Evolutionary conservation across 2,113 vertebrate genomes (phyloP).

Genomic region (Lathamus discolor): DNA sequence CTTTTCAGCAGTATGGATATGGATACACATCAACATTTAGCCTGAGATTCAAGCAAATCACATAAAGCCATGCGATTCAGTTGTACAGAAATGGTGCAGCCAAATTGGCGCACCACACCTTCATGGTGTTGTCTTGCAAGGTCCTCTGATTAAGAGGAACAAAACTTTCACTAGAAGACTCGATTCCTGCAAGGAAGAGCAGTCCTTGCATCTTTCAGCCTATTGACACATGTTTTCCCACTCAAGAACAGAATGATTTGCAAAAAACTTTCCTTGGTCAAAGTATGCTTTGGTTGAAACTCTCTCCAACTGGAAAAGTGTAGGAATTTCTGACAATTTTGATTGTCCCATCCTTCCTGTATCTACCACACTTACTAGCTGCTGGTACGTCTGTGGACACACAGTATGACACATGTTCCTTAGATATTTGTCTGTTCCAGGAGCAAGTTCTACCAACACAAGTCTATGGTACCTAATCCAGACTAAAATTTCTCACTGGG

Average conservation of each 20-base stretch:
- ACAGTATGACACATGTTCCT: neutral
- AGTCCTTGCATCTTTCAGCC: neutral
- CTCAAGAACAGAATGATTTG: neutral
- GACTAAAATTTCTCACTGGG: neutral
- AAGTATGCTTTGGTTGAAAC: neutral
- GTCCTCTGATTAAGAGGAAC: neutral
- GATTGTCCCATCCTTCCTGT: neutral
- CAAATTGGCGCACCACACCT: neutral
- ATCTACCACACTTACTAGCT: neutral
- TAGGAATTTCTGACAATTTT: neutral
- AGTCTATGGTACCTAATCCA: neutral
- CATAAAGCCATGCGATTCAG: neutral
- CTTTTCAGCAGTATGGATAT: neutral
- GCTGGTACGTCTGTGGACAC: neutral
- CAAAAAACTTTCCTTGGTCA: neutral
- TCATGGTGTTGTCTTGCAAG: neutral
- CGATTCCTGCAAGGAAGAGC: neutral
- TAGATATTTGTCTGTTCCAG: neutral
- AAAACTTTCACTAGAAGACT: neutral
- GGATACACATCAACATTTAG: fast-evolving
- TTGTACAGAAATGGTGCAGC: neutral
- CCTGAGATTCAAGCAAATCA: neutral
- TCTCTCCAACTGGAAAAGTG: neutral
- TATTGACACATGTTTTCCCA: neutral
- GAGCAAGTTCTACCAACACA: neutral